These are phyloP conservation scores for Pycnonotus jocosus DNA, from an alignment of 2,113 vertebrate species.

Conservation along the genomic window DNA sequence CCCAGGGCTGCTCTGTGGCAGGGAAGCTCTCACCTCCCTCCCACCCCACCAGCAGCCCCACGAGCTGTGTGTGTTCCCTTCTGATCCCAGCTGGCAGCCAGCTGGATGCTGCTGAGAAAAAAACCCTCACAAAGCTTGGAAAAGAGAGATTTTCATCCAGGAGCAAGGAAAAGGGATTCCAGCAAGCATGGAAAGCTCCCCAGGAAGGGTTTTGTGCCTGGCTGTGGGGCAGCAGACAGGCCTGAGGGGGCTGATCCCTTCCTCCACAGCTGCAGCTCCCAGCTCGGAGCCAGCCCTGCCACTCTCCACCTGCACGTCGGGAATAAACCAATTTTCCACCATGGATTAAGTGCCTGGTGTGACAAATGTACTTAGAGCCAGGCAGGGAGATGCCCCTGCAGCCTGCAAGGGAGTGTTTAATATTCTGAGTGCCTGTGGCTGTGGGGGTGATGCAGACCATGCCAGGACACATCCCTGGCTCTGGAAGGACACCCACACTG, in stretches of 20 bases:
- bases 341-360: background rate
- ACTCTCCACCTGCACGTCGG: background rate
- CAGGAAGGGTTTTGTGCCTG: background rate
- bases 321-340: background rate
- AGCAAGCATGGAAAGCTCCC: background rate
- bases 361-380: conserved; percentile 26
- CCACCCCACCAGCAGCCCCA: background rate
- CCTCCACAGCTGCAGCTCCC: background rate
- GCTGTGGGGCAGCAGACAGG: background rate
- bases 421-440: background rate
- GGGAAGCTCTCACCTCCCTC: background rate
- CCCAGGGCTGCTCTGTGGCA: background rate
- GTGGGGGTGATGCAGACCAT: background rate
- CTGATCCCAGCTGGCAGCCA: background rate
- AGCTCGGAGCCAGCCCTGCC: background rate
- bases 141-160: background rate
- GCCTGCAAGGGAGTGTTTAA: background rate
- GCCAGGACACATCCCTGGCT: background rate
- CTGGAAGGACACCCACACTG: background rate
- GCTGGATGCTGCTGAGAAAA: background rate
- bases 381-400: background rate
- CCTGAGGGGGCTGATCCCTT: background rate
- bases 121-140: background rate
- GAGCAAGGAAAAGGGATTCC: background rate
- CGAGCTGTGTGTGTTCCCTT: background rate